Base-by-base conservation (phyloP, 2,888 invertebrate genomes). In the Pseudolycoriella hygida region DNA sequence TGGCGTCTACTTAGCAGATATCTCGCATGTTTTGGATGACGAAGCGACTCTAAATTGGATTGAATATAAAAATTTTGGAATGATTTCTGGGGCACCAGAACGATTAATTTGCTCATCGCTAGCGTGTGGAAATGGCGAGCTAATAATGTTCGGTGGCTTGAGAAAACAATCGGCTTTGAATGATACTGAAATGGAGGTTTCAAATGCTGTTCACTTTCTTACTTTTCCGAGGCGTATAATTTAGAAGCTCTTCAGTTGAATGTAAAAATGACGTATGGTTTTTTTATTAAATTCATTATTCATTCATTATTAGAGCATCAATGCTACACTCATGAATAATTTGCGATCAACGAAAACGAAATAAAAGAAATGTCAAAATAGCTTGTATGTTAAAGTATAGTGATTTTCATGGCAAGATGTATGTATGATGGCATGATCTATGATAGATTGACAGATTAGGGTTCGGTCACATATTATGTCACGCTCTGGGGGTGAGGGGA, bases 91-190 rank as follows among this genome's bases (percentile, higher is more conserved):
- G 39, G 77, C 80, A 20, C 92, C 94, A 0, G 88, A 90, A 59
- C 88, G 93, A 59, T 76, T 89, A 42, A 84, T 93, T 52, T 73
- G 93, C 56, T 93, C 93, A 60, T 83, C 89, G 30, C 71, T 94
- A 54, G 81, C 90, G 4, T 76, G 81, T 51, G 94, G 92, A 12
- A 82, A 88, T 58, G 88, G 88, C 11, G 94, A 96, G 68, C 66
- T 96, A 20, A 80, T 96, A 45, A 81, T 96, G 73, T 94, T 96
- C 68, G 94, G 94, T n/a, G 96, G 94, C 47, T 87, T 94, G 52
- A 80, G 83, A 55, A 87, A 86, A 60, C 83, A 85, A 60, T 72
- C 76, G 49, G 15, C n/a, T 12, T 14, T 34, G n/a, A 14, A 14
- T 34, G 62, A 61, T 49, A 61, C 64, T 46, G 76, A 75, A 53